Conservation (phyloP, 2,888 invertebrate species). For the Limnephilus lunatus region DNA sequence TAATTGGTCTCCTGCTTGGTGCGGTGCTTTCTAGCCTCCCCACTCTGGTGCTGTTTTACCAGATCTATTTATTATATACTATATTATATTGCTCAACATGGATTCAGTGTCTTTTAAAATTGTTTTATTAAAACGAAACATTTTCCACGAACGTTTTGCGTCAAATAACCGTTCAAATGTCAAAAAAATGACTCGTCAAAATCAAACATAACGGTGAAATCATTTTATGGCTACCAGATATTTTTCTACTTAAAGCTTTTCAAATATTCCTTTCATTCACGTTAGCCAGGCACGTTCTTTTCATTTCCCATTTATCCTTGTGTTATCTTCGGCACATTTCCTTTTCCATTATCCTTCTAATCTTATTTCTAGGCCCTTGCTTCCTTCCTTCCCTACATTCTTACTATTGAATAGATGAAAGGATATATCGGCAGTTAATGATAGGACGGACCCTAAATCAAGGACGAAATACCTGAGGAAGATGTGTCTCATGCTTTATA, state of each 20-base stretch:
- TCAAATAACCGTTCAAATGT: too few relatives aligned
- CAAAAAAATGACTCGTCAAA: too few relatives aligned
- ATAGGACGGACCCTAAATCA: slow-evolving; percentile 20
- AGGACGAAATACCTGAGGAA: not conserved
- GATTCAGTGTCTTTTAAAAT: too few relatives aligned
- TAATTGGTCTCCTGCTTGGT: too few relatives aligned
- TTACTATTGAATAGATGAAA: slow-evolving; percentile 24
- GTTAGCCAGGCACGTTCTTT: not conserved
- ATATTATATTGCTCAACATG: too few relatives aligned
- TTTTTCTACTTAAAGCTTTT: not conserved
- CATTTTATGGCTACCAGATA: not conserved
- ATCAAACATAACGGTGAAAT: not conserved
- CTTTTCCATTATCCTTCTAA: slow-evolving; percentile 29
- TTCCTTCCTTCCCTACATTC: not conserved
- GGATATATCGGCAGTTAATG: slow-evolving; percentile 30
- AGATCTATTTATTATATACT: too few relatives aligned
- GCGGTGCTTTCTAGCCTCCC: too few relatives aligned
- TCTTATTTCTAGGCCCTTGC: slow-evolving; percentile 5
- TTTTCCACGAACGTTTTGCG: too few relatives aligned
- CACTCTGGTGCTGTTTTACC: too few relatives aligned
- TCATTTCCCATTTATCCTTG: slow-evolving; percentile 30
- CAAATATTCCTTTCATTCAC: not conserved
- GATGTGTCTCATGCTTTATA: not conserved
- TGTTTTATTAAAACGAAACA: too few relatives aligned
- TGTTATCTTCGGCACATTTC: slow-evolving; percentile 35